Percentiles rank a stretch among this genome's conserved stretches.
phyloP scores from a whole-genome alignment of 2,797 vertebrate genomes.

The Gymnothorax reevesii region DNA sequence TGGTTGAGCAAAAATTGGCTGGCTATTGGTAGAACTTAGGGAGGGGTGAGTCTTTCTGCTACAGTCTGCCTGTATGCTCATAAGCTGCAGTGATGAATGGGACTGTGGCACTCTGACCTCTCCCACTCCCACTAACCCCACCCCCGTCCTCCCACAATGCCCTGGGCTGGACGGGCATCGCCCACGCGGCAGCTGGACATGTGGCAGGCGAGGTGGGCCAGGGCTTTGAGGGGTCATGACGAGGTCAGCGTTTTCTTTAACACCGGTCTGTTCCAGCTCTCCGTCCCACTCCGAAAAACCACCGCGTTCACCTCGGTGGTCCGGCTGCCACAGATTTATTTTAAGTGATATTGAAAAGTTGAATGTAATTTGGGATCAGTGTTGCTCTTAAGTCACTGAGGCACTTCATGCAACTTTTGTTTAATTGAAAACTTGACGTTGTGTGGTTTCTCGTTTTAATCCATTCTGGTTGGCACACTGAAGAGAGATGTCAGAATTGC shows the following conservation, averaged over 20 bases:
- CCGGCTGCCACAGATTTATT: no score
- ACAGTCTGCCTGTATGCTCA: not conserved
- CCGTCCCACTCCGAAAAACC: no score
- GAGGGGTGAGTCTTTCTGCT: not conserved
- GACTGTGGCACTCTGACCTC: constrained; percentile 59
- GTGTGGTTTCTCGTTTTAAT: not conserved
- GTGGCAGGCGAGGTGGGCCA: constrained; percentile 24
- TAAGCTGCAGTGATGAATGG: constrained; percentile 44
- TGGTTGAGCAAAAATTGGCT: not conserved
- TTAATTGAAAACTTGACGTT: no score
- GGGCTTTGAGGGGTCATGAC: no score
- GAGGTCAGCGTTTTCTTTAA: not conserved
- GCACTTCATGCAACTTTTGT: no score
- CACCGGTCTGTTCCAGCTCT: no score
- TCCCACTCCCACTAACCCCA: constrained; percentile 74
- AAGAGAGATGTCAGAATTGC: not conserved
- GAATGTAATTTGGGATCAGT: no score
- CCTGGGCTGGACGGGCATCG: constrained; percentile 55
- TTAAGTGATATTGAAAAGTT: no score
- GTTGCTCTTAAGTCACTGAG: no score
- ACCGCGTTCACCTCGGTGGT: no score
- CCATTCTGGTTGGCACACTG: not conserved
- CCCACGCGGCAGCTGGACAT: constrained; percentile 68
- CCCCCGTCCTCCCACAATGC: constrained; percentile 65
- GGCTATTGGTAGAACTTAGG: no score